Evolutionary conservation across 2,888 invertebrate genomes (phyloP).

Genomic region (Drosophila hamatofila): DNA sequence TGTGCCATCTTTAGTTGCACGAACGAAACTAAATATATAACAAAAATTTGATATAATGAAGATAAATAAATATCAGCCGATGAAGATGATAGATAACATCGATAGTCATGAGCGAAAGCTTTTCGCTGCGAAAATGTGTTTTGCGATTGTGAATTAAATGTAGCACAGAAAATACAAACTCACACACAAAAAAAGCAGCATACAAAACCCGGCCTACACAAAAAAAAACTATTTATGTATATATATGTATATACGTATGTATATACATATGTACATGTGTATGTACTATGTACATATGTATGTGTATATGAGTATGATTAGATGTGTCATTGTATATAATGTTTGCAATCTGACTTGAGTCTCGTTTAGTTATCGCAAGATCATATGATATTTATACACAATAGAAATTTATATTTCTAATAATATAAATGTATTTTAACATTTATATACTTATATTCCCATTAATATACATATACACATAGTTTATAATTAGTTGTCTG

Average conservation of each 20-base stretch:
- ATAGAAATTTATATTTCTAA: neutral
- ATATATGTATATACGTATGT: neutral
- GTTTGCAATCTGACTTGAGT: neutral
- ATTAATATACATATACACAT: neutral
- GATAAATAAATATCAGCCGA: neutral
- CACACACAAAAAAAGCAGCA: neutral
- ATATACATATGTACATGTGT: neutral
- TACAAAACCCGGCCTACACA: conserved; percentile 4
- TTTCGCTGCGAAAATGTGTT: neutral
- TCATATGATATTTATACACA: neutral
- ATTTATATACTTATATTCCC: neutral
- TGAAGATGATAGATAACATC: conserved; percentile 6
- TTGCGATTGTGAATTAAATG: neutral
- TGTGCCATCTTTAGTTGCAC: neutral
- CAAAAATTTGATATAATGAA: neutral
- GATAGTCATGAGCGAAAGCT: conserved; percentile 3
- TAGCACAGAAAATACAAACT: neutral
- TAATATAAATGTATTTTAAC: neutral
- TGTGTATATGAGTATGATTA: neutral
- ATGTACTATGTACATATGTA: neutral
- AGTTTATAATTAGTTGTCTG: conserved; percentile 4
- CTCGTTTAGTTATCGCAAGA: neutral
- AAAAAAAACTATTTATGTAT: neutral
- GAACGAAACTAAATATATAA: neutral
- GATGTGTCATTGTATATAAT: conserved; percentile 11